A percentile compares a stretch with the other conserved stretches of the same genome.
These are phyloP conservation scores for Porites cylindrica DNA, from an alignment of 92 coral and sea anemone species.

Conservation along the genomic window DNA sequence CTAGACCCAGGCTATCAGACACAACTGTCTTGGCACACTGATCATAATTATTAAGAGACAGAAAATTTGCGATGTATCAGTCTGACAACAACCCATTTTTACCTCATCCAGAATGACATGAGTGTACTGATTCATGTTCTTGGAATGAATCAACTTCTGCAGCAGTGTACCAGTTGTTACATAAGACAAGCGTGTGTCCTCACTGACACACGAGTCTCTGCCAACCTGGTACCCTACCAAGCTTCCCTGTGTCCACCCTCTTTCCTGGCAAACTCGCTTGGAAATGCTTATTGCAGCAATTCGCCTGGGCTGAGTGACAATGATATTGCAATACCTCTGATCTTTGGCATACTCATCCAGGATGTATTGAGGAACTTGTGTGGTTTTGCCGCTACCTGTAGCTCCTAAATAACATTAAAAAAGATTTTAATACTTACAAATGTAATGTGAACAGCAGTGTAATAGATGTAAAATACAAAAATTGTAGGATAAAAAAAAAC, in stretches of 20 bases:
- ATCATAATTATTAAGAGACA: too few relatives aligned
- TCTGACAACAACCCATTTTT: neutral
- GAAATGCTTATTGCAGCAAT: constrained; percentile 99
- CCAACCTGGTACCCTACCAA: constrained; percentile 97
- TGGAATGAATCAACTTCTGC: constrained; percentile 86
- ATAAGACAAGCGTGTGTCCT: constrained; percentile 91
- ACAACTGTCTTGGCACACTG: too few relatives aligned
- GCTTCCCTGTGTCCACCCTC: constrained; percentile 90
- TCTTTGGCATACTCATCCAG: constrained; percentile 92
- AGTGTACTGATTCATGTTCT: constrained; percentile 91
- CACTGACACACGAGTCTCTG: constrained; percentile 85
- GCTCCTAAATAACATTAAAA: constrained; percentile 63
- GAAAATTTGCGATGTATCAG: neutral
- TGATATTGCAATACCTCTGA: constrained; percentile 88
- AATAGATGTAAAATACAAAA: neutral
- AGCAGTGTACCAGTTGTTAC: constrained; percentile 95
- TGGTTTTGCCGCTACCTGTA: constrained; percentile 98
- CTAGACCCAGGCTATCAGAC: too few relatives aligned
- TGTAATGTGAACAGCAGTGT: neutral
- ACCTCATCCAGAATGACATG: constrained; percentile 99
- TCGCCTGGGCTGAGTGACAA: constrained; percentile 97
- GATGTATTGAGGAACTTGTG: constrained; percentile 97
- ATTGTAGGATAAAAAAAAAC: too few relatives aligned
- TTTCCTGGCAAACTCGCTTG: constrained; percentile 95
- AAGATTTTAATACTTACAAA: too few relatives aligned